phyloP scores from a whole-genome alignment of 1,140 invertebrate genomes.

The Lamellibrachia luymesi region DNA sequence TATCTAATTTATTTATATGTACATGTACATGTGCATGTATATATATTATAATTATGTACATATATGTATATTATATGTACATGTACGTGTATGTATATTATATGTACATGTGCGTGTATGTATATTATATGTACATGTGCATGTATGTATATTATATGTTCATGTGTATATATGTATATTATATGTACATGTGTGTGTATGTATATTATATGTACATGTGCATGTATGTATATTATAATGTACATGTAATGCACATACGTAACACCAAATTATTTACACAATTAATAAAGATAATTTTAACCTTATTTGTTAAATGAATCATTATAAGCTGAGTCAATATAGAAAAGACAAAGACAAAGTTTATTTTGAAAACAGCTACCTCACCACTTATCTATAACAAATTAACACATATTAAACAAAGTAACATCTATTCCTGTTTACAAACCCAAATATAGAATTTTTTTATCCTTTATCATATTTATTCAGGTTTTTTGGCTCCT shows the following conservation, averaged over 20 bases:
- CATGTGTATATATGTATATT: too few relatives aligned
- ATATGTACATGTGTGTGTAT: too few relatives aligned
- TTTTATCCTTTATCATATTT: background rate
- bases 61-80: background rate
- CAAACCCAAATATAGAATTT: background rate
- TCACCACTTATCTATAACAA: background rate
- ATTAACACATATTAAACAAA: background rate
- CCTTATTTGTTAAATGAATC: background rate
- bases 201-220: background rate
- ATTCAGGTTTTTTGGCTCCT: background rate
- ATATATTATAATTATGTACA: background rate
- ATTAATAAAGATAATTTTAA: background rate
- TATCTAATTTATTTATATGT: conserved; percentile 3
- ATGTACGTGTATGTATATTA: background rate
- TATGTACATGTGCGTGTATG: too few relatives aligned
- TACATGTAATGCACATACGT: too few relatives aligned
- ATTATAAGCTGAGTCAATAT: background rate
- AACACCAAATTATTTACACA: background rate
- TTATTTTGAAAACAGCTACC: background rate
- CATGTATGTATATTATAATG: too few relatives aligned
- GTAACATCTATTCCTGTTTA: background rate
- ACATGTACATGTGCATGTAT: background rate
- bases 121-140: too few relatives aligned
- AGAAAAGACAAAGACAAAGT: background rate
- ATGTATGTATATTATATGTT: too few relatives aligned